Evolutionary conservation across 2,797 vertebrate species (phyloP).

Genomic region (Scyliorhinus canicula): DNA sequence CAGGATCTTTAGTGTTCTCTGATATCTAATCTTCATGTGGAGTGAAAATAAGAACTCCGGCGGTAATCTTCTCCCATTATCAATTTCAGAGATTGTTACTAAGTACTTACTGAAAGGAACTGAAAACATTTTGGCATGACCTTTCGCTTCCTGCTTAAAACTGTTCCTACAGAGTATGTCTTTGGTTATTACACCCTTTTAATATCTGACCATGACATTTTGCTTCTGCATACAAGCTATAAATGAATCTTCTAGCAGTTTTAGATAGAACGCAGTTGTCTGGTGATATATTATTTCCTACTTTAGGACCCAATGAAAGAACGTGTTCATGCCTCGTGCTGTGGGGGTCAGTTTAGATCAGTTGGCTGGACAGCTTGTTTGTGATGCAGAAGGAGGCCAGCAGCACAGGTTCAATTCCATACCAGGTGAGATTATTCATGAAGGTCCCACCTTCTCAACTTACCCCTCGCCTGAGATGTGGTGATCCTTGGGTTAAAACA

Average conservation of each 20-base stretch:
- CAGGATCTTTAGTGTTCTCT: slow-evolving; percentile 3
- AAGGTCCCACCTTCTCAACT: no score
- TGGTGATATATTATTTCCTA: background rate
- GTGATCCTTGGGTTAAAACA: no score
- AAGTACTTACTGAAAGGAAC: background rate
- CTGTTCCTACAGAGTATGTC: background rate
- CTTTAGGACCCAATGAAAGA: background rate
- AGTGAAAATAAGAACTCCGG: background rate
- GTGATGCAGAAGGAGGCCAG: no score
- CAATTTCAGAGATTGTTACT: background rate
- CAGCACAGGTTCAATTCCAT: no score
- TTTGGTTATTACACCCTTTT: background rate
- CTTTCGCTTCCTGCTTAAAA: background rate
- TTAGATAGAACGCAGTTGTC: background rate
- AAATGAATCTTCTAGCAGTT: background rate
- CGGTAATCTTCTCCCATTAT: background rate
- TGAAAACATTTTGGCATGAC: background rate
- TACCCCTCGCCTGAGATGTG: no score
- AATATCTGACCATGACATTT: background rate
- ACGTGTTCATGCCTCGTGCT: background rate
- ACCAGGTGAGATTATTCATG: no score
- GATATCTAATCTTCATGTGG: slow-evolving; percentile 20
- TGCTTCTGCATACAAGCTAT: background rate
- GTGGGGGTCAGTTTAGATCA: no score
- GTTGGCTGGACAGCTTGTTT: no score